Conservation (phyloP, 2,888 invertebrate genomes). For the Oligia strigilis region DNA sequence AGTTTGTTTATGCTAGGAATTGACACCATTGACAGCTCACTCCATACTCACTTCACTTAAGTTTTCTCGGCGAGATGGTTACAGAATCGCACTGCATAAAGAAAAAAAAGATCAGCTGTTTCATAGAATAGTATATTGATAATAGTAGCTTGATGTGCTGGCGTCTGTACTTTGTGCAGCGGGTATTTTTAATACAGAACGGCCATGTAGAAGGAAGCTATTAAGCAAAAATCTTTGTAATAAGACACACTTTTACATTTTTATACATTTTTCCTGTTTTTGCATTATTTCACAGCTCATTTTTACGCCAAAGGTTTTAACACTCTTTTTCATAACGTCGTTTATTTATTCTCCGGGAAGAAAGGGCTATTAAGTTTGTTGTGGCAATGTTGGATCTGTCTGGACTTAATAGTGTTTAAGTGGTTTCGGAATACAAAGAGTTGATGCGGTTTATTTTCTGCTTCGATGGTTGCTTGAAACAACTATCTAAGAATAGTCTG, state of each 20-base stretch:
- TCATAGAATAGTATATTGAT: no score
- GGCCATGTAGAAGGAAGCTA: slow-evolving; percentile 39
- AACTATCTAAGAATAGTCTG: slow-evolving; percentile 14
- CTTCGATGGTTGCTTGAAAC: slow-evolving; percentile 6
- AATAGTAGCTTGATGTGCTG: no score
- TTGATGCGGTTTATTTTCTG: slow-evolving; percentile 37
- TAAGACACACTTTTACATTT: slow-evolving; percentile 51
- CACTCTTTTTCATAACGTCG: slow-evolving; percentile 44
- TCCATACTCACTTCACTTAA: no score
- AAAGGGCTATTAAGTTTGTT: slow-evolving; percentile 45
- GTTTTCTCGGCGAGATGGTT: no score
- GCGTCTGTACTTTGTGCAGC: slow-evolving; percentile 20
- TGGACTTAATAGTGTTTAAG: slow-evolving; percentile 35
- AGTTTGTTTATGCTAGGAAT: no score
- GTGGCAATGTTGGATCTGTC: slow-evolving; percentile 31
- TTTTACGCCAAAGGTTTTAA: slow-evolving; percentile 47
- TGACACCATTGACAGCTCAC: no score
- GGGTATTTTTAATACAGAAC: slow-evolving; percentile 45
- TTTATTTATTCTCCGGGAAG: slow-evolving; percentile 38
- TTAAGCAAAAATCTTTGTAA: slow-evolving; percentile 59
- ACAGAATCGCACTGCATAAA: no score
- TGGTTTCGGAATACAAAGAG: slow-evolving; percentile 10
- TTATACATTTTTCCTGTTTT: slow-evolving; percentile 50
- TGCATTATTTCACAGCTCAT: slow-evolving; percentile 51
- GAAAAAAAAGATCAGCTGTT: no score